Conservation (phyloP, 2,797 vertebrate species). For the Eurystomus glaucurus region DNA sequence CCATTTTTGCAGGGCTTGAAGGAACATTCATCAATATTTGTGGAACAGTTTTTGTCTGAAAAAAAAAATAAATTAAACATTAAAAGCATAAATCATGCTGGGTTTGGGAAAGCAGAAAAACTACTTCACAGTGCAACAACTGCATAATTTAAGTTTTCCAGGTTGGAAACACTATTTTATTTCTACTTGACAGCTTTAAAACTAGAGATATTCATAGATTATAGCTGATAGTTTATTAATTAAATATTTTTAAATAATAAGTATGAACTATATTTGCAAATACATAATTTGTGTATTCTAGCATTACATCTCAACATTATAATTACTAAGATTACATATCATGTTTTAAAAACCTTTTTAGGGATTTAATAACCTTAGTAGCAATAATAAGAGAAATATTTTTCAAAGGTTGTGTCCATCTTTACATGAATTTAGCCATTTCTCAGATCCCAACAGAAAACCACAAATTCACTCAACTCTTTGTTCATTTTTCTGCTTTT, state of each 20-base stretch:
- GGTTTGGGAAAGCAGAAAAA: slow-evolving; percentile 68
- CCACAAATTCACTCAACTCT: background rate
- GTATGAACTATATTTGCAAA: background rate
- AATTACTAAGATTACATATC: background rate
- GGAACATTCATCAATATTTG: slow-evolving; percentile 79
- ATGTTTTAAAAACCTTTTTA: background rate
- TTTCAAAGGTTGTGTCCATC: background rate
- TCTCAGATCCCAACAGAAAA: background rate
- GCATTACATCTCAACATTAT: background rate
- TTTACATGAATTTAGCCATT: background rate
- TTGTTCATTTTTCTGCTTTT: background rate
- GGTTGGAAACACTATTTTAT: slow-evolving; percentile 45
- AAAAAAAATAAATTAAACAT: slow-evolving; percentile 78
- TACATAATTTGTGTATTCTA: background rate
- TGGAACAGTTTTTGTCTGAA: slow-evolving; percentile 88
- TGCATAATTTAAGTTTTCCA: slow-evolving; percentile 68
- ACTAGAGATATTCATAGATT: background rate
- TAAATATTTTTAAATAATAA: slow-evolving; percentile 28
- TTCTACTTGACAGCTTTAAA: slow-evolving; percentile 64
- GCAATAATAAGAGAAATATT: background rate
- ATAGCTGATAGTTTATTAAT: slow-evolving; percentile 46
- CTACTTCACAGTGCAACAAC: slow-evolving; percentile 68
- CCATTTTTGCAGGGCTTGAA: slow-evolving; percentile 83
- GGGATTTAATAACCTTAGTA: background rate
- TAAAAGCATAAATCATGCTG: slow-evolving; percentile 77